Base-by-base conservation (phyloP, 2,797 vertebrate genomes). In the Chaetodon trifasciatus region DNA sequence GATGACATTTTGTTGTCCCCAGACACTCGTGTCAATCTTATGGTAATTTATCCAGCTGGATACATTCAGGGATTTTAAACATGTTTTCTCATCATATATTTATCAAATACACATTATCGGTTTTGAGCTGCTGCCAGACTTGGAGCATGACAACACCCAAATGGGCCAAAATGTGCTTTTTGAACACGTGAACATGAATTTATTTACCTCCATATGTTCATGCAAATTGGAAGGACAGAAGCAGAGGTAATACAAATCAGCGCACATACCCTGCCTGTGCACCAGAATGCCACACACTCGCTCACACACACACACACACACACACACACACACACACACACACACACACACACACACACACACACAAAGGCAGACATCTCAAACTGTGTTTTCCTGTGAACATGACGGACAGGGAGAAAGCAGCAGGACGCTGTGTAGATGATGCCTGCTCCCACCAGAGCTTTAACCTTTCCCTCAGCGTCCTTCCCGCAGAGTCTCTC, bases 381-480 rank as follows among this genome's bases (percentile, higher is more conserved):
- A 19, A 42, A 55, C 69, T 69, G 75, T 42, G 73, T 85, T 76
- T 81, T 49, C 24, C 61, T 77, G 77, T 47, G 84, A 82, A 84
- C 81, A 74, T 89, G 88, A 88, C 37, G 67, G 89, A 88, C 85
- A 79, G 76, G 61, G 65, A 73, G 67, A 23, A 81, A 89, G 74
- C 84, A 90, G 87, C 83, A 79, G 88, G 84, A 79, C 3, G 32
- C 66, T 62, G 76, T 81, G 86, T 70, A 65, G 87, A 68, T 81
- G 85, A 80, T 57, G 82, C 28, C 61, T n/a, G 60, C 62, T 77
- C 84, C 86, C 82, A 85, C 66, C 77, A 56, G 85, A 83, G 89
- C 76, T 82, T 74, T 91, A 93, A 94, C 91, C 90, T 93, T 93
- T 93, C 73, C 80, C 70, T 79, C 81, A 46, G 84, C 77, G 15